Conservation (phyloP, 2,113 vertebrate species). For the Paramisgurnus dabryanus region DNA sequence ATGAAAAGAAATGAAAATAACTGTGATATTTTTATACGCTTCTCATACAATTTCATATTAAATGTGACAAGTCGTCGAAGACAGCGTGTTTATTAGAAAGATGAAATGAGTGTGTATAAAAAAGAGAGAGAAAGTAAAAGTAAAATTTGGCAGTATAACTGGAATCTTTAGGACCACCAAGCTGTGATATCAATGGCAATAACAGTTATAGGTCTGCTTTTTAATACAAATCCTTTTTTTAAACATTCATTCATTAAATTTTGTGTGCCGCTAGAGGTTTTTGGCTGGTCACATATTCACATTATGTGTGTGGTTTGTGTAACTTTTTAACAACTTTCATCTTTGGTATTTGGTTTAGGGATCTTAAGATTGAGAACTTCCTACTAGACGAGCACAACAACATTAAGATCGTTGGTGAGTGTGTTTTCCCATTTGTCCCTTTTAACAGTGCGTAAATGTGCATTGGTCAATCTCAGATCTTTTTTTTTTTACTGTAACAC, state of each 20-base stretch:
- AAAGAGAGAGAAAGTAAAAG: constrained; percentile 9
- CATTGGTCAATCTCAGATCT: not conserved
- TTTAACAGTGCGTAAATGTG: not conserved
- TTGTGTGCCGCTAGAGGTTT: constrained; percentile 2
- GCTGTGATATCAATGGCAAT: not conserved
- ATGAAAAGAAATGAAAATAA: constrained; percentile 38
- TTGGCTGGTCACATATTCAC: not conserved
- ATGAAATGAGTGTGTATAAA: constrained; percentile 10
- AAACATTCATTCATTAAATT: not conserved
- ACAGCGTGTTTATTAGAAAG: constrained; percentile 24
- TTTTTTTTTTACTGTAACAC: not conserved
- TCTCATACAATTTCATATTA: constrained; percentile 43
- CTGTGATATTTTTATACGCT: constrained; percentile 34
- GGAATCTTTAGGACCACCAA: constrained; percentile 24
- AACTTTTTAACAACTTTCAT: constrained; percentile 21
- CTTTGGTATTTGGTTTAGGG: constrained; percentile 64
- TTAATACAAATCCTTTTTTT: constrained; percentile 17
- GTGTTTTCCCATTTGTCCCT: not conserved
- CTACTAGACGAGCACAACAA: constrained; percentile 84
- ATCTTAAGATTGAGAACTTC: constrained; percentile 88
- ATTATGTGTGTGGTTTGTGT: not conserved
- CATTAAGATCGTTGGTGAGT: constrained; percentile 86
- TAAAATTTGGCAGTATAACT: not conserved
- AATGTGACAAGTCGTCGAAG: constrained; percentile 32
- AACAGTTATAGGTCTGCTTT: not conserved